These are phyloP conservation scores for Apamea crenata DNA, from an alignment of 2,888 invertebrate species.

Conservation along the genomic window DNA sequence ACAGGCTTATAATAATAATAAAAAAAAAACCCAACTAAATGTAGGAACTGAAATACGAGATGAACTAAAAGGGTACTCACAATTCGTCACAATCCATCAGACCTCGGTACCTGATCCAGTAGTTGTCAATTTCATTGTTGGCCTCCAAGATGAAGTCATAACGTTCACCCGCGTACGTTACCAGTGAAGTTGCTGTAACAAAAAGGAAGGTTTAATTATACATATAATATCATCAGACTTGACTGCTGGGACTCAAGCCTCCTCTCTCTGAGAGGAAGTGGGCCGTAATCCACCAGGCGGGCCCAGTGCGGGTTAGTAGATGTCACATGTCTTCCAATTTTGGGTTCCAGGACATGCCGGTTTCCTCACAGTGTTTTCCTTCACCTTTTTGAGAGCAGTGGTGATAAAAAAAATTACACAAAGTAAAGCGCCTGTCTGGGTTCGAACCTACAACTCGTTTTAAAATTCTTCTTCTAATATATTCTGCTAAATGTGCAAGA, in stretches of 20 bases:
- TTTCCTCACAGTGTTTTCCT: background rate
- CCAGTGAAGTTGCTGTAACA: constrained; percentile 87
- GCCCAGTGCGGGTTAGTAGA: background rate
- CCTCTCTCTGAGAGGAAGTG: background rate
- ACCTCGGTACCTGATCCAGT: constrained; percentile 95
- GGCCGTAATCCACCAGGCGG: background rate
- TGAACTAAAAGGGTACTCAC: constrained; percentile 67
- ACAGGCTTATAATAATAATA: no score
- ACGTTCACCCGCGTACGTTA: constrained; percentile 96
- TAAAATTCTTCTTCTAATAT: background rate
- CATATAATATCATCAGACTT: background rate
- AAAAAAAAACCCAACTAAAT: background rate
- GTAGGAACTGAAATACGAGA: background rate
- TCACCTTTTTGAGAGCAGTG: background rate
- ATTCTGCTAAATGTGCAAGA: background rate
- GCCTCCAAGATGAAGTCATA: constrained; percentile 96
- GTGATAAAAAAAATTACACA: background rate
- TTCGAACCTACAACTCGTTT: background rate
- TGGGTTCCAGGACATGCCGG: background rate
- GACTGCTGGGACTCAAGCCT: background rate
- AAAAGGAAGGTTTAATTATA: background rate
- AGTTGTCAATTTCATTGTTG: constrained; percentile 92
- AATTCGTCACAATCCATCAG: constrained; percentile 96
- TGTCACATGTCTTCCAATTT: background rate
- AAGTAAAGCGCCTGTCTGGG: background rate